phyloP scores from a whole-genome alignment of 2,797 vertebrate species.

The Myotis planiceps region DNA sequence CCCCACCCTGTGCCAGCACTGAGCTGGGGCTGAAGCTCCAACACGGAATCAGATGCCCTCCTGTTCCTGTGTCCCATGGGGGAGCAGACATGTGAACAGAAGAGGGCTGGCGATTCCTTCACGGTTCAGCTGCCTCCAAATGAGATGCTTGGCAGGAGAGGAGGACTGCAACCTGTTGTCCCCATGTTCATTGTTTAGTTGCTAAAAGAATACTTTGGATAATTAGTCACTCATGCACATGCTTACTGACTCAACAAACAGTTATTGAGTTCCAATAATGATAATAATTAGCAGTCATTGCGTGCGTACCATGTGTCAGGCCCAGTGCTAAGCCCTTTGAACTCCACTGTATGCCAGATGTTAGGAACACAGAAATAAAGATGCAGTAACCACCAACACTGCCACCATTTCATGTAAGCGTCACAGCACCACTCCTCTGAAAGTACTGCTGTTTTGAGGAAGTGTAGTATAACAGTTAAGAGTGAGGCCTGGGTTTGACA shows the following conservation, averaged over 20 bases:
- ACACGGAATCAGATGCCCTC: rapidly evolving
- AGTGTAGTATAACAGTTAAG: neutral
- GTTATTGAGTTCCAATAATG: slow-evolving; percentile 45
- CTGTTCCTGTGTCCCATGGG: neutral
- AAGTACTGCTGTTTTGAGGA: neutral
- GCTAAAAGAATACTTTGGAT: slow-evolving; percentile 61
- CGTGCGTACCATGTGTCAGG: slow-evolving; percentile 21
- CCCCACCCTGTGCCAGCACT: rapidly evolving
- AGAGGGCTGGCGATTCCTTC: slow-evolving; percentile 5
- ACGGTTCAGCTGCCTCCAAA: slow-evolving; percentile 20
- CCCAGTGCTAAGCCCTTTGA: slow-evolving; percentile 23
- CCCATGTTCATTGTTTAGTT: slow-evolving; percentile 49
- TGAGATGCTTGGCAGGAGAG: slow-evolving; percentile 46
- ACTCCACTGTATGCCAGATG: neutral
- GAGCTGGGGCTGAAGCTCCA: neutral
- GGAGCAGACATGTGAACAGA: neutral
- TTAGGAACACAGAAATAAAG: neutral
- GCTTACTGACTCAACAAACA: slow-evolving; percentile 52
- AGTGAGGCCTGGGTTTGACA: neutral
- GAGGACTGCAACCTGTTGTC: slow-evolving; percentile 46
- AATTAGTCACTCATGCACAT: slow-evolving; percentile 62
- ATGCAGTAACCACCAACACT: neutral
- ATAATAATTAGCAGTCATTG: slow-evolving; percentile 42
- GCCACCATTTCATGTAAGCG: neutral
- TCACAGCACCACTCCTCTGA: neutral